Conservation (phyloP, 2,888 invertebrate species). For the Cephus runcator region DNA sequence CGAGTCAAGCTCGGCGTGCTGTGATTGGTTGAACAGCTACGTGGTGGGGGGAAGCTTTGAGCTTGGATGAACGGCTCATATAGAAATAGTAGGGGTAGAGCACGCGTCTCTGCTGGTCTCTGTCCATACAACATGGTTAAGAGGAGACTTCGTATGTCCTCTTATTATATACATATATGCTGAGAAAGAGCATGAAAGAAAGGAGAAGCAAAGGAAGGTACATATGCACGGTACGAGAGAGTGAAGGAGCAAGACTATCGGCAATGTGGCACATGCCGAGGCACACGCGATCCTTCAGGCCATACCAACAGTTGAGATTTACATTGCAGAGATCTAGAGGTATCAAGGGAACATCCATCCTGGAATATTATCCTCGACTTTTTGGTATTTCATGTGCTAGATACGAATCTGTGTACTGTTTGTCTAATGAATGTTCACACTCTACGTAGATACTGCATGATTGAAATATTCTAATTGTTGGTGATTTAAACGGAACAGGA, state of each 20-base stretch:
- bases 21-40: background rate
- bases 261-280: conserved; percentile 22
- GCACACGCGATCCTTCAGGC: conserved; percentile 13
- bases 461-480: background rate
- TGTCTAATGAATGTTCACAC: background rate
- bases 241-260: conserved; percentile 3
- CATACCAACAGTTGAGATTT: background rate
- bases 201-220: conserved; percentile 7
- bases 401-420: background rate
- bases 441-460: background rate
- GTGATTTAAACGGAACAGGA: background rate
- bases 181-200: conserved; percentile 23
- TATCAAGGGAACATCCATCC: background rate
- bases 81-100: background rate
- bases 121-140: too few species aligned
- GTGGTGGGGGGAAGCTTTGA: background rate
- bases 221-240: background rate
- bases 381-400: background rate
- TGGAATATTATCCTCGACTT: background rate
- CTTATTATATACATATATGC: background rate
- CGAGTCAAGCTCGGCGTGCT: background rate
- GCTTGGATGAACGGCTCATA: conserved; percentile 1
- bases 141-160: background rate
- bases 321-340: background rate
- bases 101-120: background rate